phyloP scores from a whole-genome alignment of 2,888 invertebrate genomes.

The Idaea aversata region DNA sequence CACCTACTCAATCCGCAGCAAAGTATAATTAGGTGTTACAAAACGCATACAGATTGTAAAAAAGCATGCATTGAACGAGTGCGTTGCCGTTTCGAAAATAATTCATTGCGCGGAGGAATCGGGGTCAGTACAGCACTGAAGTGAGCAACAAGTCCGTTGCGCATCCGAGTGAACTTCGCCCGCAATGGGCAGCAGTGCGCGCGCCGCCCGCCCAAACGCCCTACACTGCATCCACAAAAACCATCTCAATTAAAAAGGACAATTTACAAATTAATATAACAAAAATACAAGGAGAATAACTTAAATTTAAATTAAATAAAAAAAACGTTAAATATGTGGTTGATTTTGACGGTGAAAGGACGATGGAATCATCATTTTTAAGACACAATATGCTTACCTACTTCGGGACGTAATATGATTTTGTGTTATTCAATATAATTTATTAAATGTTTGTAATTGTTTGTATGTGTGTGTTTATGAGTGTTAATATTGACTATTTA shows the following conservation, averaged over 20 bases:
- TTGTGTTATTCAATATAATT: slow-evolving; percentile 33
- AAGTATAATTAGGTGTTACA: background rate
- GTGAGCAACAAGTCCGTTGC: slow-evolving; percentile 46
- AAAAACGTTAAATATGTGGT: background rate
- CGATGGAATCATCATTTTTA: background rate
- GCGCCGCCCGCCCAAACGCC: slow-evolving; percentile 45
- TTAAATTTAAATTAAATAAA: background rate
- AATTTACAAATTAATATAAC: slow-evolving; percentile 34
- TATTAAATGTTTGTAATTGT: slow-evolving; percentile 18
- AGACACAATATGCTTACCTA: slow-evolving; percentile 35
- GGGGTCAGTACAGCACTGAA: slow-evolving; percentile 59
- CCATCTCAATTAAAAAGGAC: slow-evolving; percentile 19
- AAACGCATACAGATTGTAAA: slow-evolving; percentile 29
- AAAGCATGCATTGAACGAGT: slow-evolving; percentile 49
- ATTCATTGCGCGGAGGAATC: slow-evolving; percentile 60
- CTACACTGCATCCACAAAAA: slow-evolving; percentile 39
- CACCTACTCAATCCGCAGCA: background rate
- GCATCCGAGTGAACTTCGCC: slow-evolving; percentile 37
- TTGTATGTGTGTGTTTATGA: slow-evolving; percentile 31
- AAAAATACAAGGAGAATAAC: slow-evolving; percentile 22
- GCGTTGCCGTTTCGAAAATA: slow-evolving; percentile 74
- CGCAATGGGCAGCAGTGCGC: slow-evolving; percentile 38
- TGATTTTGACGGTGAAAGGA: background rate
- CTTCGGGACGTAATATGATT: slow-evolving; percentile 35
- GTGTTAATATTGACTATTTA: slow-evolving; percentile 32